Evolutionary conservation across 1,140 invertebrate genomes (phyloP), one percentile per base, ranked within the genome.

Genomic region (Planococcus citri): DNA sequence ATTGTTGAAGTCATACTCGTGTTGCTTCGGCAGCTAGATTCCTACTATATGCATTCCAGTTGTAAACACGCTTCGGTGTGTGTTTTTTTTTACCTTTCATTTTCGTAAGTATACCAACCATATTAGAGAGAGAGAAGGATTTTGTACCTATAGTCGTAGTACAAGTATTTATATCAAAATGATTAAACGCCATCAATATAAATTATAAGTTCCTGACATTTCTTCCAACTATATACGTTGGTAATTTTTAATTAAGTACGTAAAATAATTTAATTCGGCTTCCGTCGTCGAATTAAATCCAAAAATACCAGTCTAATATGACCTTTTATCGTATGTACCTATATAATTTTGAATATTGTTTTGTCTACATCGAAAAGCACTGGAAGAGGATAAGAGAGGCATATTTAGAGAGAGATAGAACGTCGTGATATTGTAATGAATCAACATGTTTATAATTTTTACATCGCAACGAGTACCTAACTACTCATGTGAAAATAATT

Each of bases 261-360:
- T 51, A 51, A 51, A 51, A 51, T 51, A 51, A 51, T 51, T 51
- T 51, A 51, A 51, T 51, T 51, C 41, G 41, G 41, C 41, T 51
- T 51, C 41, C 41, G 41, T 51, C 12, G 41, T 51, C 41, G 41
- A 51, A 51, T 51, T 51, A 51, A 51, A 51, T 51, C 41, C 6
- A n/a, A 51, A 51, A 51, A 51, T 51, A 51, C 41, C 41, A 51
- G 6, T n/a, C 41, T 51, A 51, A 51, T 51, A 51, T 51, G 41
- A 51, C 17, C 41, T 51, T 51, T 51, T 51, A 51, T 51, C 10
- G 6, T 51, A n/a, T 51, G 41, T 51, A 51, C 41, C 29, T 51
- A 51, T n/a, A n/a, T 51, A 51, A 51, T 51, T 51, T 51, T 6
- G n/a, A 51, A 51, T 51, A 17, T 51, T 20, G n/a, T 51, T 51